Base-by-base conservation (phyloP, 2,888 invertebrate genomes). In the Pachydiplax longipennis region DNA sequence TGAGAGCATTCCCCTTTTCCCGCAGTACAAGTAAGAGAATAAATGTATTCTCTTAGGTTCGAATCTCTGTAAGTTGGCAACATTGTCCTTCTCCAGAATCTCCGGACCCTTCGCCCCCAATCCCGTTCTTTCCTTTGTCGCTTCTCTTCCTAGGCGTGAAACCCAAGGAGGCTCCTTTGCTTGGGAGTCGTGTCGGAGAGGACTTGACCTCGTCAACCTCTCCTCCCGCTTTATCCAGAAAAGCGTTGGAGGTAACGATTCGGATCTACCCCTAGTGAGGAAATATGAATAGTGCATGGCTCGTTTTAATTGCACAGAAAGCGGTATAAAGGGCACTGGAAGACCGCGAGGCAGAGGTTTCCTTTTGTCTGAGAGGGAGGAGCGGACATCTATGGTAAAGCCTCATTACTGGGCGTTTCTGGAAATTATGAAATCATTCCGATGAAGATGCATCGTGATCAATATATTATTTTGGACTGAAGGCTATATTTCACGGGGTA, bases 231-330 rank as follows among this genome's bases (percentile, higher is more conserved):
- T 61, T 61, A n/a, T 73, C 73, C 73, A 73, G 25, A 73, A 73
- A 65, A 65, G 65, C 65, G 65, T 65, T 65, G 65, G 82, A 82
- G 25, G 82, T 25, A 48, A 48, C 53, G 82, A 82, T 82, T 82
- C 82, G 25, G 82, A 82, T 82, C 82, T 82, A n/a, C 25, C 25
- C 48, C 37, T 25, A 35, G 13, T 80, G 82, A 25, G 53, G 82
- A 82, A 82, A 82, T 82, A 82, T 82, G 82, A 82, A 82, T 82
- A 53, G 31, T 48, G 53, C 82, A 48, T 82, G 82, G 31, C 53
- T 82, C 13, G 31, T 82, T 82, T 48, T 82, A 82, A 82, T 82
- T 82, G 25, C 44, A 48, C 40, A 61, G 65, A 65, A 25, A 31
- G 82, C 44, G 25, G 25, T n/a, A 82, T 44, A 82, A 82, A 25